Base-by-base conservation (phyloP, 1,140 invertebrate species). In the Drosophila melanica region DNA sequence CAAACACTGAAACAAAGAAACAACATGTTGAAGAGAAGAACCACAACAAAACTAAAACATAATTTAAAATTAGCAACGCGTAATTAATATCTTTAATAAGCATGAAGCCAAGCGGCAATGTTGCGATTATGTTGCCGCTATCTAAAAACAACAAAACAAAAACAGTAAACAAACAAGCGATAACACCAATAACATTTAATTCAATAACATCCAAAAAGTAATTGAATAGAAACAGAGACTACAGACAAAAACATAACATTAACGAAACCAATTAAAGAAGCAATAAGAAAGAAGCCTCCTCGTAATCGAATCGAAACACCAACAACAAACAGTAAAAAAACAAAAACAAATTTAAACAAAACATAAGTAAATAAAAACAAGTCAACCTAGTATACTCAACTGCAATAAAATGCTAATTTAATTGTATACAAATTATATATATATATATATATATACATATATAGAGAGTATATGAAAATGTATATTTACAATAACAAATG, bases 301-400 rank as follows among this genome's bases (percentile, higher is more conserved):
- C 57, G 51, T 75, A 70, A 70, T 66, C 53, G 59, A 75, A 63
- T 70, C 45, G 69, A 55, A 68, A 68, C 67, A 70, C 50, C 57
- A 67, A 70, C 35, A 74, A 60, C 53, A 54, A 62, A 41, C 53
- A 60, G 53, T 53, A 58, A 72, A 58, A 72, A 53, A 55, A 70
- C 23, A 67, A 69, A 23, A 62, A 57, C 35, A 69, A 59, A 60
- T 67, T 35, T 27, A 50, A 37, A 60, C 7, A 55, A 65, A 50
- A 11, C 8, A 54, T 58, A 72, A 54, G 23, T 23, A 62, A 67
- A 69, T 11, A 41, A 71, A 58, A 16, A 42, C 58, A 84, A 81
- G 79, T 87, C 84, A 84, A 87, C 84, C 72, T 89, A 87, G 84
- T 87, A 87, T 89, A 87, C 84, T 87, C 85, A 89, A 89, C 51